Evolutionary conservation across 2,888 invertebrate species (phyloP), one percentile per base, ranked within the genome.

Genomic region (Stenolophus ochropezus): DNA sequence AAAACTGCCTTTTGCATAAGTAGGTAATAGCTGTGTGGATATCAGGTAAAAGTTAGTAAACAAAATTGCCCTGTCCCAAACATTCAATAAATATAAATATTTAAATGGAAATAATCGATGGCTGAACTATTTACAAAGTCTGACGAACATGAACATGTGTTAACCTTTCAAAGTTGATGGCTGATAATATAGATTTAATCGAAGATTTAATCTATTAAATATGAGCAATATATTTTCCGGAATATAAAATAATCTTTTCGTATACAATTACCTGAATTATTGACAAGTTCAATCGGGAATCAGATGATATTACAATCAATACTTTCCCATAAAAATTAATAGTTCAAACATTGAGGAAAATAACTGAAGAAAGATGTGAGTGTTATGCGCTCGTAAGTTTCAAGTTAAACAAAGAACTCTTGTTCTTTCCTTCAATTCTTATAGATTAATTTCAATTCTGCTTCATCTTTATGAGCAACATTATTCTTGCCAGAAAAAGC

Each of bases 361-460:
- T 33, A 8, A 33, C 33, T 1, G 11, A 2, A 42, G 33, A 42
- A 42, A 42, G 11, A 42, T 42, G 33, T 51, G 1, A n/a, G 51
- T 16, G 14, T 51, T 51, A 16, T 51, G 51, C 14, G 11, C 16
- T 51, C 14, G 51, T 56, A 21, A 11, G 20, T 56, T n/a, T 56
- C 11, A 16, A 16, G 51, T 53, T 53, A 53, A 18, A 53, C 4
- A 18, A 53, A 53, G 18, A n/a, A 18, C 51, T 53, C 18, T 53
- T 53, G 18, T 53, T 65, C 27, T 65, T 65, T 25, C 61, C 11
- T 65, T 65, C 16, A 27, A 65, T 27, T 65, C 61, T 65, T 27
- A 27, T 18, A 69, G 16, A 69, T 69, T 69, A 69, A 69, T 69
- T 69, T 33, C 33, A 33, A 6, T 27, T 16, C 33, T 33, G 18